Evolutionary conservation across 2,888 invertebrate genomes (phyloP).

Genomic region (Calliphora vomitoria): DNA sequence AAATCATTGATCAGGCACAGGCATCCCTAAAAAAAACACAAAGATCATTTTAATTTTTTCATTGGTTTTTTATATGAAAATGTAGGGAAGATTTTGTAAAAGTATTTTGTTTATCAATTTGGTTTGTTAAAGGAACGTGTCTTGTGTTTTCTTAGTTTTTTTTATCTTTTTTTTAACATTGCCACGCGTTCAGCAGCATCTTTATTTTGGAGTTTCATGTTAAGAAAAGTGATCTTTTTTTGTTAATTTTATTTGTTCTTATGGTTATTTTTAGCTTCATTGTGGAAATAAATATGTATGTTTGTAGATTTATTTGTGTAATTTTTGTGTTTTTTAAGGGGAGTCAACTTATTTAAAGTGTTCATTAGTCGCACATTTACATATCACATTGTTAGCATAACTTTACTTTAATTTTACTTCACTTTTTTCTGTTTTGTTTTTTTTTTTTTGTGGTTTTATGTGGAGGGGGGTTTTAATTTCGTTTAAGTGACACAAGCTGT

Average conservation of each 20-base stretch:
- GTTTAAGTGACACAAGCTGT: conserved; percentile 22
- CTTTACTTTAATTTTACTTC: conserved; percentile 52
- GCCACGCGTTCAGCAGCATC: conserved; percentile 71
- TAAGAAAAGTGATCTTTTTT: conserved; percentile 62
- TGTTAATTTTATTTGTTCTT: conserved; percentile 35
- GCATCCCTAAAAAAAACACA: conserved; percentile 58
- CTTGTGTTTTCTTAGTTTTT: conserved; percentile 49
- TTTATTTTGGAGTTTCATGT: conserved; percentile 47
- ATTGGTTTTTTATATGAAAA: conserved; percentile 35
- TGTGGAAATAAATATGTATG: background rate
- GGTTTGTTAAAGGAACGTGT: conserved; percentile 63
- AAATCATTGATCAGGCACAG: conserved; percentile 15
- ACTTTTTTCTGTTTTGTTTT: conserved; percentile 14
- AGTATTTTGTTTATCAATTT: conserved; percentile 10
- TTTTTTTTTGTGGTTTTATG: conserved; percentile 5
- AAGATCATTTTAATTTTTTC: conserved; percentile 61
- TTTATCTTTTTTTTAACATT: conserved; percentile 52
- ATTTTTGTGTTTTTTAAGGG: conserved; percentile 46
- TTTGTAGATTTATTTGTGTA: conserved; percentile 18
- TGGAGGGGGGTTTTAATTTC: conserved; percentile 6
- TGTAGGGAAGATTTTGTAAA: conserved; percentile 27
- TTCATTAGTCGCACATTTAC: conserved; percentile 83
- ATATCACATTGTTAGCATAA: conserved; percentile 80
- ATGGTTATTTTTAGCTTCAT: conserved; percentile 60
- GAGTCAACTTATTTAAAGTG: conserved; percentile 77